Conservation (phyloP, 2,113 vertebrate genomes). For the Epinephelus fuscoguttatus region DNA sequence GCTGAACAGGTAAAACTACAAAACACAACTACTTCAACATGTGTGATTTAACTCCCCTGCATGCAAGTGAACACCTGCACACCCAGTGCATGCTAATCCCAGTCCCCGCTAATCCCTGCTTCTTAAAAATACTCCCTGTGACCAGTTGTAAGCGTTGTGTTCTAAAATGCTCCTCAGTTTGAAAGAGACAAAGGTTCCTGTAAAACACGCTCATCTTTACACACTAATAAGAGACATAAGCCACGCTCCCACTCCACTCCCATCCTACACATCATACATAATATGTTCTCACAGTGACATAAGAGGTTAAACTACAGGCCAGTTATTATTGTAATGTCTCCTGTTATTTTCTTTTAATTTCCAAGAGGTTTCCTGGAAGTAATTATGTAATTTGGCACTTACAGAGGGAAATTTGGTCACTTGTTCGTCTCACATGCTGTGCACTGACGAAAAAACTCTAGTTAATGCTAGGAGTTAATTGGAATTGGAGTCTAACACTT, state of each 20-base stretch:
- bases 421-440: not conserved
- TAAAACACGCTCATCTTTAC: not conserved
- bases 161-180: not conserved
- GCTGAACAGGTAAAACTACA: not conserved
- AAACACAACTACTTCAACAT: not conserved
- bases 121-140: slow-evolving; percentile 22
- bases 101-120: slow-evolving; percentile 52
- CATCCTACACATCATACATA: not conserved
- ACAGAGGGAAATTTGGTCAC: no score
- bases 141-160: not conserved
- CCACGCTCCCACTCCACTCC: not conserved
- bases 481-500: not conserved
- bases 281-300: not conserved
- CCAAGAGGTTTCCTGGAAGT: not conserved
- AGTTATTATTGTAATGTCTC: not conserved
- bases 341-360: not conserved
- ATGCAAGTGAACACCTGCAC: slow-evolving; percentile 55
- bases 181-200: slow-evolving; percentile 14
- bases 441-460: not conserved
- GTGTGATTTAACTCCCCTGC: slow-evolving; percentile 41
- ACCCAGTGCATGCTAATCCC: slow-evolving; percentile 48
- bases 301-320: not conserved
- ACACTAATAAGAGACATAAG: not conserved
- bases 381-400: not conserved
- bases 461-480: not conserved